These are phyloP conservation scores for Lepidostoma basale DNA, from an alignment of 1,140 invertebrate genomes.

Conservation along the genomic window DNA sequence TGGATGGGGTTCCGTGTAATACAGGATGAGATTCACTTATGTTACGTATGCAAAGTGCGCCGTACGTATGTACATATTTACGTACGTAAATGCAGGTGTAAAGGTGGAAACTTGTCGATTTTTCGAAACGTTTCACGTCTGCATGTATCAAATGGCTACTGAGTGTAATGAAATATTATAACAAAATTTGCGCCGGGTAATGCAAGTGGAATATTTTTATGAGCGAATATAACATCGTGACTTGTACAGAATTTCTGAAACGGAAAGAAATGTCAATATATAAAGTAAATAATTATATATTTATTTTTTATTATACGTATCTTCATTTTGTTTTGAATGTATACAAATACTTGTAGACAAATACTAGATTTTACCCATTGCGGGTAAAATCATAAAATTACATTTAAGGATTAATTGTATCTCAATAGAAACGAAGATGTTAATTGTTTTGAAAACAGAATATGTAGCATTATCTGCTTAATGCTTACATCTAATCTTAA, in stretches of 20 bases:
- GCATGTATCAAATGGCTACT: no score
- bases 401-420: no score
- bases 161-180: no score
- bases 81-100: not conserved
- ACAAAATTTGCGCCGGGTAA: not conserved
- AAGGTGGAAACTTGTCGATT: constrained; percentile 14
- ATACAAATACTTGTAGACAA: no score
- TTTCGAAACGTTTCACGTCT: constrained; percentile 15
- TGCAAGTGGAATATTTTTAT: not conserved
- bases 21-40: not conserved
- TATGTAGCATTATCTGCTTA: no score
- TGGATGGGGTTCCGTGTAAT: constrained; percentile 3
- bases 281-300: not conserved
- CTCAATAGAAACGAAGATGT: no score
- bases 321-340: no score
- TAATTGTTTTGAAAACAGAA: no score
- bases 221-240: not conserved
- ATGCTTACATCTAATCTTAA: no score
- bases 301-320: not conserved
- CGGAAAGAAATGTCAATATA: not conserved
- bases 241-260: not conserved
- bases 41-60: constrained; percentile 5
- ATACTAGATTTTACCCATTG: no score
- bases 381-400: no score
- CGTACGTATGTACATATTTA: not conserved